Evolutionary conservation across 2,113 vertebrate species (phyloP), one percentile per base, ranked within the genome.

Genomic region (Eulemur macaco): DNA sequence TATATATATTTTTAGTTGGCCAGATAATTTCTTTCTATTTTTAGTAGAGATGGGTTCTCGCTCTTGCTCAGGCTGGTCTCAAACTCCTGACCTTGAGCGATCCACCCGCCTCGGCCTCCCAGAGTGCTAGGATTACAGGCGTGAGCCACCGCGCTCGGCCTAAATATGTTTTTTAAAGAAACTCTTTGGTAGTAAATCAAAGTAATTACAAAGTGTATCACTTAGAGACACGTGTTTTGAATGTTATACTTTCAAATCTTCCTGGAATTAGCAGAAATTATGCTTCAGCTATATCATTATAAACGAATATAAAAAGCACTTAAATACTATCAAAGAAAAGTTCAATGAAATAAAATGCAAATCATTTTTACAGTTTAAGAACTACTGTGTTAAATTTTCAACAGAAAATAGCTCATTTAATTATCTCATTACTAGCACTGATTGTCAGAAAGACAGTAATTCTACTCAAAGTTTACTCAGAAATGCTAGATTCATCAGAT

Each of bases 311-410:
- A 74, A 91, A 91, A 45, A 91, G 42, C 73, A 25, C 45, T 87
- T 87, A 73, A 76, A 84, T 50, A 94, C 29, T 54, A 89, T 60
- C 58, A 66, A 58, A 95, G 39, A 69, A 86, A 92, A 94, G 39
- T 86, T 96, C 34, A 82, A 68, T 47, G 31, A 94, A 89, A 80
- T 92, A 92, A 93, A 95, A 97, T 73, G 15, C 27, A 95, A 91
- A 96, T 73, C 5, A 90, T 54, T 86, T 94, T 81, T 97, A 39
- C 6, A 96, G 31, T 69, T 89, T 81, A 86, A 76, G 31, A 96
- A 89, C 10, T 95, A 23, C 29, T 77, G 34, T 66, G n/a, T 15
- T 88, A 95, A 63, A 9, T 71, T 95, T 88, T 84, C 64, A 90
- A 86, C 1, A 95, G 58, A 78, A 92, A 91, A 74, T 6, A 90